A percentile compares a stretch with the other conserved stretches of the same genome.
phyloP scores from a whole-genome alignment of 2,797 vertebrate genomes.

The Pantherophis alleghaniensis region DNA sequence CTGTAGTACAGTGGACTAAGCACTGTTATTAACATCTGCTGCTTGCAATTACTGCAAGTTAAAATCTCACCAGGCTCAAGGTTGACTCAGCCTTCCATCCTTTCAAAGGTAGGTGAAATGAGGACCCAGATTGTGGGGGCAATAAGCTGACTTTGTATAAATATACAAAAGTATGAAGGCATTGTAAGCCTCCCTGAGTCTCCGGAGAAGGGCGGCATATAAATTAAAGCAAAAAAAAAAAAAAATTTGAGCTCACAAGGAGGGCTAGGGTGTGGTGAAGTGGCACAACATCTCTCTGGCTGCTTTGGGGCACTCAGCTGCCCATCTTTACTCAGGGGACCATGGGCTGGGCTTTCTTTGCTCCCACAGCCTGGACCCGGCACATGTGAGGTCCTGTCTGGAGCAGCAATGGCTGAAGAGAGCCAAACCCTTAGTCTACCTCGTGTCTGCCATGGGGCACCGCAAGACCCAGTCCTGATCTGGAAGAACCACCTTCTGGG shows the following conservation, averaged over 20 bases:
- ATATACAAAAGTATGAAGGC: too few relatives aligned
- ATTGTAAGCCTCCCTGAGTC: too few relatives aligned
- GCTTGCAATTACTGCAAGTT: too few relatives aligned
- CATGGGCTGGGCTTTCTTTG: not conserved
- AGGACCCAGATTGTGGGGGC: too few relatives aligned
- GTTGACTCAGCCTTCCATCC: too few relatives aligned
- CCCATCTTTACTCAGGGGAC: not conserved
- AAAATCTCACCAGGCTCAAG: too few relatives aligned
- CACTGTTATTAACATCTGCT: too few relatives aligned
- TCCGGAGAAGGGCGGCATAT: too few relatives aligned
- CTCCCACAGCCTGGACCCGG: not conserved
- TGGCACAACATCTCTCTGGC: not conserved
- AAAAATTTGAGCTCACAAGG: not conserved
- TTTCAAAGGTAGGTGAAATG: too few relatives aligned
- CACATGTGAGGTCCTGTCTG: not conserved
- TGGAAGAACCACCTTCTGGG: not conserved
- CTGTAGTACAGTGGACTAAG: too few relatives aligned
- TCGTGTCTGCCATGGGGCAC: rapidly evolving
- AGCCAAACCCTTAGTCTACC: not conserved
- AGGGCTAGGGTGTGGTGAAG: not conserved
- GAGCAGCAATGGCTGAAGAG: not conserved
- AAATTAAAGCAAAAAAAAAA: too few relatives aligned
- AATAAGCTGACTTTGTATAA: too few relatives aligned
- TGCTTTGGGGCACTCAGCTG: not conserved
- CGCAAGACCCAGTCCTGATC: not conserved